These are phyloP conservation scores for human (Homo sapiens) DNA, from an alignment of 2,113 vertebrate genomes.

Conservation along the genomic window GRCh38 chr7:142839001-142839500, in stretches of 20 bases:
- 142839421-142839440: neutral
- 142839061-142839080: neutral
- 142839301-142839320: neutral
- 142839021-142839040: neutral
- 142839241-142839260: neutral
- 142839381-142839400: neutral
- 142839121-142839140: neutral
- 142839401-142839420: neutral
- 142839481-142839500: no score
- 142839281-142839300: neutral
- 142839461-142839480: no score
- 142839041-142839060: neutral
- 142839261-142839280: neutral
- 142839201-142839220: neutral
- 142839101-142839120: neutral
- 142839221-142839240: neutral
- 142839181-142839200: neutral
- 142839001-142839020: neutral
- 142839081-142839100: no score
- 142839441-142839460: no score
- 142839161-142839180: neutral
- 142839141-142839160: neutral
- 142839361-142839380: neutral
- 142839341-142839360: neutral
- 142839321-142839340: neutral